Percentiles rank a stretch among this genome's conserved stretches.
phyloP scores from a whole-genome alignment of 2,113 vertebrate genomes.

The Lynx canadensis region DNA sequence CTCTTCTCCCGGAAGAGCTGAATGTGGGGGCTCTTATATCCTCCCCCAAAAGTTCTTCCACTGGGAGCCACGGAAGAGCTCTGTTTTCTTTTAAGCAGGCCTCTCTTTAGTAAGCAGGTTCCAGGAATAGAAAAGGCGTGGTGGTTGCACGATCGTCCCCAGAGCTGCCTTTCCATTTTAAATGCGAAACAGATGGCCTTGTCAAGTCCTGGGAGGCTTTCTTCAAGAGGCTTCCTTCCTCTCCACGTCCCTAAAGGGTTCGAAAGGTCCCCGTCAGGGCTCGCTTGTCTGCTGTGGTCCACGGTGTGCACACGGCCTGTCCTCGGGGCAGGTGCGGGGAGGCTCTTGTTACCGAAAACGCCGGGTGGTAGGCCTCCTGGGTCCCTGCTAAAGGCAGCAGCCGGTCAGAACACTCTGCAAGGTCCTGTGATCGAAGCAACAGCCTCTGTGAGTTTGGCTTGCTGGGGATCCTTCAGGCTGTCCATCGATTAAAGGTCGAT shows the following conservation, averaged over 20 bases:
- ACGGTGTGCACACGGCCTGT: too few relatives aligned
- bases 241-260: neutral
- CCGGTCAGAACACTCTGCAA: fast-evolving
- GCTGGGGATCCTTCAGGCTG: fast-evolving
- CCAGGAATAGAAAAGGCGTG: slow-evolving; percentile 10
- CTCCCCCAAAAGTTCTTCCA: slow-evolving; percentile 51
- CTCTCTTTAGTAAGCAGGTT: slow-evolving; percentile 75
- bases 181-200: slow-evolving; percentile 70
- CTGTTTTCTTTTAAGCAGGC: slow-evolving; percentile 14
- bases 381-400: fast-evolving
- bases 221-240: neutral
- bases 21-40: neutral
- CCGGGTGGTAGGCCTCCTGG: neutral
- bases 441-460: neutral
- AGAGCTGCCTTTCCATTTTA: slow-evolving; percentile 41
- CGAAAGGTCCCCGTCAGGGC: neutral
- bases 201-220: neutral
- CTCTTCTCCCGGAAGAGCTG: neutral
- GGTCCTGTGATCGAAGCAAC: fast-evolving
- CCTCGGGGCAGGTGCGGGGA: fast-evolving
- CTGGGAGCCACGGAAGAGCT: slow-evolving; percentile 53
- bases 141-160: neutral
- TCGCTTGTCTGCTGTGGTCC: fast-evolving
- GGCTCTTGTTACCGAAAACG: fast-evolving
- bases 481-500: neutral